Evolutionary conservation across 2,113 vertebrate genomes (phyloP).

Genomic region (Gallinago media): DNA sequence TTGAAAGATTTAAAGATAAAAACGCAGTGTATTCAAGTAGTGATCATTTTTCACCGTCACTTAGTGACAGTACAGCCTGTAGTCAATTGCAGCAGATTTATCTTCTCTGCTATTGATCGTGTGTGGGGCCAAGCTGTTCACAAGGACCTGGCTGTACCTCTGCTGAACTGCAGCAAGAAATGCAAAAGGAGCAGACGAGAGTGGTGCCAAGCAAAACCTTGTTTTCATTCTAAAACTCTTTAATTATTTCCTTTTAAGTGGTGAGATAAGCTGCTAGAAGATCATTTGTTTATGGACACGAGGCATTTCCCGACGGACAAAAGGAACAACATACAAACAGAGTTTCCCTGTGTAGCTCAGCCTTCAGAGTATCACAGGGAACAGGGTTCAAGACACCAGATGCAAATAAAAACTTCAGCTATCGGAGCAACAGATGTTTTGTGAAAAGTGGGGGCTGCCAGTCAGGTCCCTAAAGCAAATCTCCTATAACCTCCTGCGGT

Average conservation of each 20-base stretch:
- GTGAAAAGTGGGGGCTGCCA: not conserved
- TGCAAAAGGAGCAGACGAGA: not conserved
- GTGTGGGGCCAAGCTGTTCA: slow-evolving; percentile 29
- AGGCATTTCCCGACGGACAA: not conserved
- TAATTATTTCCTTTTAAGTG: not conserved
- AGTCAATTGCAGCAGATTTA: slow-evolving; percentile 79
- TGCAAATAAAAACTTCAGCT: not conserved
- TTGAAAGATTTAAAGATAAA: slow-evolving; percentile 81
- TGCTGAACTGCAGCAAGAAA: not conserved
- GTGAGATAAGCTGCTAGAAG: not conserved
- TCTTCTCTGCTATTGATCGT: slow-evolving; percentile 77
- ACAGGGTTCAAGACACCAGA: not conserved
- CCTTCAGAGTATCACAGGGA: not conserved
- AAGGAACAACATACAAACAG: not conserved
- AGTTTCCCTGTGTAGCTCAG: not conserved
- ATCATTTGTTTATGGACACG: not conserved
- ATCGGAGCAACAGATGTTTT: not conserved
- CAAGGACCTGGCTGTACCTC: slow-evolving; percentile 8
- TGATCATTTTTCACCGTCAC: slow-evolving; percentile 78
- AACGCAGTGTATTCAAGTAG: slow-evolving; percentile 73
- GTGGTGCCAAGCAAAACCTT: not conserved
- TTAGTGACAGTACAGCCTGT: slow-evolving; percentile 75
- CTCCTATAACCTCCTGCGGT: not conserved
- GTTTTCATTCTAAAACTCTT: not conserved
- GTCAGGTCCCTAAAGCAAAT: not conserved